Evolutionary conservation across 2,888 invertebrate genomes (phyloP), one percentile per base, ranked within the genome.

Genomic region (Danaus chrysippus): DNA sequence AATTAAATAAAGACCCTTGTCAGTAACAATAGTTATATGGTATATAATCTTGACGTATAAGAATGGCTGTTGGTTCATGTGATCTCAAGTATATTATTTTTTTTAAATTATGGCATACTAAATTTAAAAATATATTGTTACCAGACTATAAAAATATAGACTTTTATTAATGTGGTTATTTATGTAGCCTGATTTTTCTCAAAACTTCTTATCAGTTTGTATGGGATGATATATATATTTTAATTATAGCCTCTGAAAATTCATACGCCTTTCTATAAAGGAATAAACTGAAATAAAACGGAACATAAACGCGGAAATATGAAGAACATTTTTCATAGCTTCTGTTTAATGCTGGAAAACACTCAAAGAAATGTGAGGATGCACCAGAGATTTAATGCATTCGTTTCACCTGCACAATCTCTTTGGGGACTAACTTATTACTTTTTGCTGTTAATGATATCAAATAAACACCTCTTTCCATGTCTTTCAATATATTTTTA

Each of bases 1-100:
- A 34, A 34, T 63, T 63, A 59, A 62, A 65, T 58, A 55, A 41
- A 59, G 55, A 60, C 54, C 59, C 57, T 54, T 57, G 54, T 57
- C 41, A 54, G 19, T 58, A 49, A 62, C 59, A 60, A 62, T 34
- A 34, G 23, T 8, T 5, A 34, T 34, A 34, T 34, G 23, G 23
- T 34, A 34, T 34, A 34, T 34, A 34, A 34, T 34, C 23, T 34
- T 34, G 53, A 54, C 10, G 23, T 53, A 53, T 54, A 54, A 34
- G n/a, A n/a, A 54, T 54, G 34, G 12, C n/a, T n/a, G 34, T 19
- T 23, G 3, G n/a, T n/a, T 17, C 23, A 34, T 34, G 8, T 34
- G 23, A 34, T 34, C 23, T 34, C 23, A 23, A 23, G 23, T 34
- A 8, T 34, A 34, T 34, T 34, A 34, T 34, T 34, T 3, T 34